Base-by-base conservation (phyloP, 2,888 invertebrate species). In the Drosophila siamana region DNA sequence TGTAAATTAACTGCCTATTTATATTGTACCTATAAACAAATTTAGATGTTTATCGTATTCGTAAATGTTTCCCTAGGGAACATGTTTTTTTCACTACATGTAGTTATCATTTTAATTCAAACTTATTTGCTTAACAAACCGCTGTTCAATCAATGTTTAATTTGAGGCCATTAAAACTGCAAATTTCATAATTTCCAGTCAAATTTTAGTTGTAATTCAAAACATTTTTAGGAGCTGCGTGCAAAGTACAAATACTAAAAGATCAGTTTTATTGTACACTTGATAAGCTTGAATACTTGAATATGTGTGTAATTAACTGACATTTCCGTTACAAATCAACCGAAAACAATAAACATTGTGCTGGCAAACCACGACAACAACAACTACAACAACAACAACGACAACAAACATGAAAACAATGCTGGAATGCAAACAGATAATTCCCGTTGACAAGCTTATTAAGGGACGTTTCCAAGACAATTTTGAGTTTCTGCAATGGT, bases 401-500 rank as follows among this genome's bases (percentile, higher is more conserved):
- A 57, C 61, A 13, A 57, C 48, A 28, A 68, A 38, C 8, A 41
- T 15, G 7, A 15, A n/a, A 41, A 73, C 73, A 91, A 94, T 26
- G 26, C 26, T 26, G 26, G 26, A 26, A 26, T 6, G 6, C 4
- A 26, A 19, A 95, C 80, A 99, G 99, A 98, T 99, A 92, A 98
- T 99, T 93, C 98, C 99, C 82, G 98, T 99, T 93, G 99, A 99
- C 94, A 98, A 97, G 94, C 95, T 99, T 94, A 98, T 99, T 93
- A 99, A 99, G 93, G 99, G 98, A 91, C 96, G 98, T 91, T 99
- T 99, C 94, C 99, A 99, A 95, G 99, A 99, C 94, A 99, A 99
- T 94, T 99, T 99, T 95, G 99, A 99, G 94, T 99, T 99, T 94
- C 96, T 99, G 90, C 99, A 99, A 94, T 99, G 99, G 99, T 99